Evolutionary conservation across 1,140 invertebrate species (phyloP), one percentile per base, ranked within the genome.

Genomic region (Brachionus rotundiformis): DNA sequence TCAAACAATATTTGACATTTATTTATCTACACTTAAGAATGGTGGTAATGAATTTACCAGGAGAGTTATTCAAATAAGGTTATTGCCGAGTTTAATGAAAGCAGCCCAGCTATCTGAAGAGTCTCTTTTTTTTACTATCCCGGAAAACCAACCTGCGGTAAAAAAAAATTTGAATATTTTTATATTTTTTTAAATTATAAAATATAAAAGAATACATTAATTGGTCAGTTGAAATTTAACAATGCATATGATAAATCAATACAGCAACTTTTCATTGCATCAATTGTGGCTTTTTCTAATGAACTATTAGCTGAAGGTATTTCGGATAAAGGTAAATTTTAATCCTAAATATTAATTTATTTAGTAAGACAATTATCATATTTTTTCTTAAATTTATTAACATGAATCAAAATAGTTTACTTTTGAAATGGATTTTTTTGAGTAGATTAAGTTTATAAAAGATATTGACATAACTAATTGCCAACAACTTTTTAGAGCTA

Each of bases 1-100:
- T 11, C 25, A 13, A 27, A 1, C 36, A 19, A 19, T 41, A 13
- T 0, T 68, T 68, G 3, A n/a, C n/a, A n/a, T n/a, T n/a, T n/a
- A n/a, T n/a, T n/a, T n/a, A n/a, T n/a, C n/a, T n/a, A n/a, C n/a
- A n/a, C n/a, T n/a, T n/a, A 13, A 73, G 68, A 73, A 73, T 44
- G 11, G 19, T 7, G 33, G 1, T 13, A 41, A 25, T 6, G 10
- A 44, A 44, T 16, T 19, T 2, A 73, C 23, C 1, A 73, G 23
- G 27, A 23, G 25, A 25, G n/a, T 23, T 10, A 25, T 73, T 25
- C 19, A 73, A 41, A 19, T 73, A 19, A 16, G 25, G 44, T 16
- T 73, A 13, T 73, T 73, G 10, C 68, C 68, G n/a, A 73, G 25
- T 73, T 44, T 73, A 23, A 73, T 25, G 44, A 44, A 27, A 44